Evolutionary conservation across 2,113 vertebrate genomes (phyloP).

Genomic region (Cricetomys ansorgei): DNA sequence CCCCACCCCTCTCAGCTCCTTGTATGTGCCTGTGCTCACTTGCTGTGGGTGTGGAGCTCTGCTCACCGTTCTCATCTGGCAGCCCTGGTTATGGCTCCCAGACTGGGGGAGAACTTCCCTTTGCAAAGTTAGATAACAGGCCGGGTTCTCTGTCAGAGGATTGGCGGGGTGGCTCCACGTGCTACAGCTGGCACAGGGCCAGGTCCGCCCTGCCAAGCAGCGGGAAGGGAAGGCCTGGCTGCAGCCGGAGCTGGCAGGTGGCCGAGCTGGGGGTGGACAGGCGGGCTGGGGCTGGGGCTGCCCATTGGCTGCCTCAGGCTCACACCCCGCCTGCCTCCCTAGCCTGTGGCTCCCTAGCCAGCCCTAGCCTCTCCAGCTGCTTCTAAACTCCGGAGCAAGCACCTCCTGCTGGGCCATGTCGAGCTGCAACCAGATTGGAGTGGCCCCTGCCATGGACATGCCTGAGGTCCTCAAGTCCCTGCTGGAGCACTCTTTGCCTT

Average conservation of each 20-base stretch:
- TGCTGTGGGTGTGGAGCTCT: constrained; percentile 47
- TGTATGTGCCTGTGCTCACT: background rate
- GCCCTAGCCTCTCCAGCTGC: constrained; percentile 53
- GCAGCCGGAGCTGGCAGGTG: constrained; percentile 84
- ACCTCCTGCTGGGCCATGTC: constrained; percentile 82
- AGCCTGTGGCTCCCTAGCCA: constrained; percentile 51
- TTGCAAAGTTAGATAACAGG: constrained; percentile 88
- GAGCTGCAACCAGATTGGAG: constrained; percentile 82
- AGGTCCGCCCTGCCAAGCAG: constrained; percentile 81
- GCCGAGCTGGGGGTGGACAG: constrained; percentile 81
- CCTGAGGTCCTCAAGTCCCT: constrained; percentile 93
- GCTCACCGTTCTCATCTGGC: constrained; percentile 59
- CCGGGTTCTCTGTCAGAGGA: constrained; percentile 82
- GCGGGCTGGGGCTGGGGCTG: constrained; percentile 63
- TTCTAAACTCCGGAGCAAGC: constrained; percentile 41
- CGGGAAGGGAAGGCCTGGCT: constrained; percentile 80
- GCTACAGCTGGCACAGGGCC: constrained; percentile 80
- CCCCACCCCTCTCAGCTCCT: background rate
- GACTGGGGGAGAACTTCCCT: constrained; percentile 82
- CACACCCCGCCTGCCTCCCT: constrained; percentile 75
- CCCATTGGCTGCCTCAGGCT: constrained; percentile 78
- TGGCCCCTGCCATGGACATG: constrained; percentile 89
- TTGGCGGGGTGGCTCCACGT: constrained; percentile 85
- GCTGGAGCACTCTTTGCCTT: constrained; percentile 90
- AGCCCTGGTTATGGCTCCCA: constrained; percentile 73